Percentiles rank a stretch among this genome's conserved stretches.
Evolutionary conservation across 2,888 invertebrate species (phyloP).

Genomic region (Drosophila helvetica): DNA sequence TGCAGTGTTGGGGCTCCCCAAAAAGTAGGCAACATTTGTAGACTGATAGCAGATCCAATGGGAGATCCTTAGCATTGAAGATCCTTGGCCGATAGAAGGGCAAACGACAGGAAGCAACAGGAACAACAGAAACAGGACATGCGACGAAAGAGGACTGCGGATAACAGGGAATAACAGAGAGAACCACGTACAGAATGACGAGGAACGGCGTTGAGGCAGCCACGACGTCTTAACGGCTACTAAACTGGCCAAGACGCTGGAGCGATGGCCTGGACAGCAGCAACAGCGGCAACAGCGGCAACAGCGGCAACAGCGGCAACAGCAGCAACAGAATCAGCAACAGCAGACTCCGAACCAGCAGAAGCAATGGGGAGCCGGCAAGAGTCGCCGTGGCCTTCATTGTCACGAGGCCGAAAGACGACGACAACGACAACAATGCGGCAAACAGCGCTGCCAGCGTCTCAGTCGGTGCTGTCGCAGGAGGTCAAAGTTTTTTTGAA

Average conservation of each 20-base stretch:
- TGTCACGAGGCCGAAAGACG: constrained; percentile 32
- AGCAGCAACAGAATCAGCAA: constrained; percentile 8
- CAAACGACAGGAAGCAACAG: background rate
- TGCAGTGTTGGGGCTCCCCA: background rate
- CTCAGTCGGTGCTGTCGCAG: constrained; percentile 25
- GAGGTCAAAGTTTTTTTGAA: constrained; percentile 47
- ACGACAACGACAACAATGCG: constrained; percentile 9
- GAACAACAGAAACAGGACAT: background rate
- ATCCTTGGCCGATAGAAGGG: background rate
- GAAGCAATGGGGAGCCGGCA: constrained; percentile 63
- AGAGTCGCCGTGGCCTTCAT: constrained; percentile 62
- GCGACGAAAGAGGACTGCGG: too few relatives aligned
- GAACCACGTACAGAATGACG: constrained; percentile 29
- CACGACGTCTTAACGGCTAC: constrained; percentile 82
- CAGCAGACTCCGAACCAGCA: constrained; percentile 2
- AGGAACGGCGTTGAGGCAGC: constrained; percentile 66
- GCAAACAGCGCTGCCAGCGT: constrained; percentile 33
- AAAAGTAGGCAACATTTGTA: constrained; percentile 27
- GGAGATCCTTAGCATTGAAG: background rate
- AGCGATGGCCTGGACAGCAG: constrained; percentile 59
- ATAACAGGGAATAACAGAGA: background rate
- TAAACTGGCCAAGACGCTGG: constrained; percentile 78
- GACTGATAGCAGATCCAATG: background rate
- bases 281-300: constrained; percentile 10
- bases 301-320: background rate